Evolutionary conservation across 2,113 vertebrate species (phyloP).

Genomic region (Pelusios castaneus): DNA sequence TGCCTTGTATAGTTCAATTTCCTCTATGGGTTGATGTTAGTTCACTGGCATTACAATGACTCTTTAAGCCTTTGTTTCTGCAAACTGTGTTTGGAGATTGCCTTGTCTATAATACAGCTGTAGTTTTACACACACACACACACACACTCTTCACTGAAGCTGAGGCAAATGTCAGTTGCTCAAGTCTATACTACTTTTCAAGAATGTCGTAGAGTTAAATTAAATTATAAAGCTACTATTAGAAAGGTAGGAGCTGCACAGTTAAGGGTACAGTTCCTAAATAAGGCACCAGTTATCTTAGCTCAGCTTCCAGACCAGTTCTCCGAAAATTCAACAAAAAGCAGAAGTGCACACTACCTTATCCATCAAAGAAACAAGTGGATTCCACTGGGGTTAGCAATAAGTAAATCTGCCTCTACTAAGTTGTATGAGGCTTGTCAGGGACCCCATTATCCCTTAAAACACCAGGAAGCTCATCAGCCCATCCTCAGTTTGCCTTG

Average conservation of each 20-base stretch:
- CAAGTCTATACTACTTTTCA: background rate
- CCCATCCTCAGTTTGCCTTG: background rate
- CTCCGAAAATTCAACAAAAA: slow-evolving; percentile 30
- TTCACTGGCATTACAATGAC: background rate
- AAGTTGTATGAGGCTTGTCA: background rate
- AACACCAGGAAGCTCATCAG: background rate
- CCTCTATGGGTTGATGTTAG: background rate
- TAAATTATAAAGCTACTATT: background rate
- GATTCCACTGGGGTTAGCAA: background rate
- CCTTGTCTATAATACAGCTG: accelerated
- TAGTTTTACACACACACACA: background rate
- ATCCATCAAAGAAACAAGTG: background rate
- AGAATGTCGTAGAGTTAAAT: background rate
- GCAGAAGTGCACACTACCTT: background rate
- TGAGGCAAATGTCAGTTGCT: background rate
- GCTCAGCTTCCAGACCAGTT: background rate
- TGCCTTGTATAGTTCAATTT: background rate
- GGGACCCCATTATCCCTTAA: background rate
- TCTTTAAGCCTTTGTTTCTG: slow-evolving; percentile 1
- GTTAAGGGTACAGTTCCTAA: background rate
- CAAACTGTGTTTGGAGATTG: slow-evolving; percentile 20
- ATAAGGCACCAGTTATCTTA: background rate
- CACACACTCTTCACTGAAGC: background rate
- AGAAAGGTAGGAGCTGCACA: background rate
- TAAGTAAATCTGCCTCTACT: background rate